Evolutionary conservation across 2,888 invertebrate genomes (phyloP).

Genomic region (Megamerina dolium): DNA sequence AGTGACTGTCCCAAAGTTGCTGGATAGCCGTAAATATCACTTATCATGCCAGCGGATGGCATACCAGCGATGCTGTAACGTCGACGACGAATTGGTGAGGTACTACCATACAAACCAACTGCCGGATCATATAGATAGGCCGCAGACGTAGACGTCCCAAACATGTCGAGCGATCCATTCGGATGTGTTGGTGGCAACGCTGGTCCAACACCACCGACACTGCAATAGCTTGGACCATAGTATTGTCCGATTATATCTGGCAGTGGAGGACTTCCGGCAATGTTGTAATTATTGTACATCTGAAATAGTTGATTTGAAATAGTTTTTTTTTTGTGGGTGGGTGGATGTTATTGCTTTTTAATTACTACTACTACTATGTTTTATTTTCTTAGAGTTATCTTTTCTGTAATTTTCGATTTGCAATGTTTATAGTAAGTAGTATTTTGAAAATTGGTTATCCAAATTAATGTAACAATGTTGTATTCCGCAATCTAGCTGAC

Average conservation of each 20-base stretch:
- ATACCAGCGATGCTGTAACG: constrained; percentile 49
- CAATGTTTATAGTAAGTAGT: constrained; percentile 10
- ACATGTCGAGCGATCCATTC: constrained; percentile 33
- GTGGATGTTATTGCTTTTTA: constrained; percentile 13
- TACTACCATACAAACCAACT: constrained; percentile 23
- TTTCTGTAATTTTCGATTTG: constrained; percentile 9
- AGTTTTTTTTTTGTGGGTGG: constrained; percentile 22
- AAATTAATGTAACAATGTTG: no score
- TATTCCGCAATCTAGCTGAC: no score
- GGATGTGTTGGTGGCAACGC: constrained; percentile 21
- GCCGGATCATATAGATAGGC: constrained; percentile 39
- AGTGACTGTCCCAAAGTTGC: constrained; percentile 25
- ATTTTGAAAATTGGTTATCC: no score
- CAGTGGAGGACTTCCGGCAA: constrained; percentile 47
- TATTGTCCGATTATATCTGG: constrained; percentile 49
- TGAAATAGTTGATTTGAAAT: constrained; percentile 50
- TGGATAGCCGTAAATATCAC: constrained; percentile 44
- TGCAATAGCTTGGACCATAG: constrained; percentile 26
- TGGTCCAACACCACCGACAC: constrained; percentile 17
- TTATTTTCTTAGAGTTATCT: constrained; percentile 14
- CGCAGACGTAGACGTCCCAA: constrained; percentile 32
- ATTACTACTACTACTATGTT: constrained; percentile 13
- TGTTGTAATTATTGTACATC: constrained; percentile 50
- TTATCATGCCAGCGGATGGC: constrained; percentile 48
- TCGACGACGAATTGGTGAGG: constrained; percentile 44